Conservation (phyloP, 2,797 vertebrate species). For the Falco concolor region DNA sequence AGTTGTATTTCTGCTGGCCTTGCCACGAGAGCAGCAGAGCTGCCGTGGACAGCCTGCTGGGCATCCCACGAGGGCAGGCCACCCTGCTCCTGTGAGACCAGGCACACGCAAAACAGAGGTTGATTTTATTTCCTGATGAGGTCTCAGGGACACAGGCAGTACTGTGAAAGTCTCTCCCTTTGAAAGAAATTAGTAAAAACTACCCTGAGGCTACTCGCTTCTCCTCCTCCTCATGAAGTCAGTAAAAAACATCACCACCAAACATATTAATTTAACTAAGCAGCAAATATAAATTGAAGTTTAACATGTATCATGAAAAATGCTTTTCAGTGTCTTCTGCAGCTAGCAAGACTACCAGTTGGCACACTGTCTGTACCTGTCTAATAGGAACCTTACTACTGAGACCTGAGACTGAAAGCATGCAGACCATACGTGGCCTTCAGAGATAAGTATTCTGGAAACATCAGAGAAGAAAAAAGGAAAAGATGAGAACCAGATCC, state of each 20-base stretch:
- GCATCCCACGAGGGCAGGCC: neutral
- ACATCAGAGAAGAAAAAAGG: fast-evolving
- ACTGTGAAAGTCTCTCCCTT: neutral
- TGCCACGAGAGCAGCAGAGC: neutral
- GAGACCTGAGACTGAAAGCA: neutral
- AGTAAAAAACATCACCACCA: neutral
- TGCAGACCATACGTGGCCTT: neutral
- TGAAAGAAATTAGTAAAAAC: neutral
- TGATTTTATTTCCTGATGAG: neutral
- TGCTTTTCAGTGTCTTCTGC: neutral
- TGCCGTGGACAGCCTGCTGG: neutral
- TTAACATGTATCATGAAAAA: neutral
- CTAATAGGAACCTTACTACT: neutral
- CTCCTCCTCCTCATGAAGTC: neutral
- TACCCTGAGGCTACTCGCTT: neutral
- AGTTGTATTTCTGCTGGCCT: neutral
- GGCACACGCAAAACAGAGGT: neutral
- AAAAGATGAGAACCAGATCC: neutral
- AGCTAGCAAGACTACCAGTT: neutral
- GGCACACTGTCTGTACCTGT: neutral
- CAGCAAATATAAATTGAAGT: neutral
- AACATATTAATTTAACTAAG: neutral
- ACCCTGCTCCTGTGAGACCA: neutral
- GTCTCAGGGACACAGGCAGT: neutral
- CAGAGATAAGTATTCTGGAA: neutral